Conservation (phyloP, 2,113 vertebrate species). For the Daphoenositta chrysoptera region DNA sequence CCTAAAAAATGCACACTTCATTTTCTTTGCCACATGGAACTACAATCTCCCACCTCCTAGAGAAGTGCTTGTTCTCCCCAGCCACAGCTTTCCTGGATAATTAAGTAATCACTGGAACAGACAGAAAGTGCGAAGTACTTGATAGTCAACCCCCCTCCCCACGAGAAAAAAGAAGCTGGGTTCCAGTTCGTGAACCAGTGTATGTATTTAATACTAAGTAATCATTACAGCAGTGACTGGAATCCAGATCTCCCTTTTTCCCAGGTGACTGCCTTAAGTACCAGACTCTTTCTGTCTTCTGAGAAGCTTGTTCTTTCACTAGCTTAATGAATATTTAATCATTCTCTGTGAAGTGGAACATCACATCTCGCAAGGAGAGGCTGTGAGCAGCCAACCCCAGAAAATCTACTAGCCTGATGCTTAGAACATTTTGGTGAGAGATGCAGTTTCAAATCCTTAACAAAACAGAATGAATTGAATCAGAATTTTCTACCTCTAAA, state of each 20-base stretch:
- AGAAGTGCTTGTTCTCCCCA: neutral
- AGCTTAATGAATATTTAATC: conserved; percentile 67
- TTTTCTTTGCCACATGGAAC: neutral
- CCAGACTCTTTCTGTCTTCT: conserved; percentile 63
- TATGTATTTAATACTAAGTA: conserved; percentile 63
- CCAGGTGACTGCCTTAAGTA: conserved; percentile 64
- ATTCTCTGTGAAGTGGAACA: conserved; percentile 62
- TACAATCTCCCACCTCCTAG: neutral
- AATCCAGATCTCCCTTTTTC: conserved; percentile 63
- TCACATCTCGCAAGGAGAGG: conserved; percentile 34
- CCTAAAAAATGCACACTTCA: neutral
- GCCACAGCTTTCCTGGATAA: neutral
- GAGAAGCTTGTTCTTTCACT: conserved; percentile 65
- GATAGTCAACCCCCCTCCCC: neutral
- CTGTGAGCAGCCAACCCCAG: conserved; percentile 51
- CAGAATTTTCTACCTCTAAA: neutral
- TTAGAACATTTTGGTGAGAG: conserved; percentile 34
- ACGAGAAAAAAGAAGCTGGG: conserved; percentile 7
- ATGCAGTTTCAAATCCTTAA: neutral
- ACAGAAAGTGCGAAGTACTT: conserved; percentile 23
- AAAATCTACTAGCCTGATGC: conserved; percentile 29
- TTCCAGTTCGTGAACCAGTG: conserved; percentile 53
- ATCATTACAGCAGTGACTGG: conserved; percentile 64
- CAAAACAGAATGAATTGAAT: neutral
- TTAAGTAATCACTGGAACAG: conserved; percentile 43